Evolutionary conservation across 2,113 vertebrate species (phyloP).

Genomic region (Tursiops truncatus): DNA sequence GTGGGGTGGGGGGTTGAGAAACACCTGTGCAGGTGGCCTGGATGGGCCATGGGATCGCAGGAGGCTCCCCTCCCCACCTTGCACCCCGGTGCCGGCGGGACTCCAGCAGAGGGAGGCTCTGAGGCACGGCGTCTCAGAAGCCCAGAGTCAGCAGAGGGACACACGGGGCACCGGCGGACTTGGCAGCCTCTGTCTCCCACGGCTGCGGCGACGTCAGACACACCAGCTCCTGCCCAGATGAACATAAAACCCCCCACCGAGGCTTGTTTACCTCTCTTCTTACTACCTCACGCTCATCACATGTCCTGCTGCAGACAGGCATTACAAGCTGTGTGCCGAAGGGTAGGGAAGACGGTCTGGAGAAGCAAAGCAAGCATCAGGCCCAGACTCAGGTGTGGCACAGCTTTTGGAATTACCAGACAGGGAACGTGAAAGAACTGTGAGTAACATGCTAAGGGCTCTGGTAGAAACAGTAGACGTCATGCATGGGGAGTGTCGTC

Average conservation of each 20-base stretch:
- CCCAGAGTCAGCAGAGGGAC: neutral
- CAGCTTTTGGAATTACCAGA: no score
- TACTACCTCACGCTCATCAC: no score
- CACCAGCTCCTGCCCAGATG: neutral
- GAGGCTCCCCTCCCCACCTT: neutral
- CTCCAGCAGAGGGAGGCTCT: neutral
- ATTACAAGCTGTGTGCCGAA: neutral
- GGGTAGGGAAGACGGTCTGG: neutral
- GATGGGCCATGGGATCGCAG: no score
- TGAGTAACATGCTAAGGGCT: neutral
- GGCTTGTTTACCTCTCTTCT: neutral
- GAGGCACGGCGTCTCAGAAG: neutral
- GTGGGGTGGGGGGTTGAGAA: neutral
- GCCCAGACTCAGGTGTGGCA: no score
- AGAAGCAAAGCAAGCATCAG: neutral
- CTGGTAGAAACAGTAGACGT: fast-evolving
- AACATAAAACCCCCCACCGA: neutral
- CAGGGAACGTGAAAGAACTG: fast-evolving
- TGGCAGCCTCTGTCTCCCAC: neutral
- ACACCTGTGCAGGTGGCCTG: neutral
- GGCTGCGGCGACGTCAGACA: neutral
- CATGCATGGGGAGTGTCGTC: fast-evolving
- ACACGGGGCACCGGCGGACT: neutral
- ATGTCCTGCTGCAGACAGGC: neutral
- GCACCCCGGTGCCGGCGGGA: neutral